Evolutionary conservation across 2,888 invertebrate species (phyloP), one percentile per base, ranked within the genome.

Genomic region (Smittia aterrima): DNA sequence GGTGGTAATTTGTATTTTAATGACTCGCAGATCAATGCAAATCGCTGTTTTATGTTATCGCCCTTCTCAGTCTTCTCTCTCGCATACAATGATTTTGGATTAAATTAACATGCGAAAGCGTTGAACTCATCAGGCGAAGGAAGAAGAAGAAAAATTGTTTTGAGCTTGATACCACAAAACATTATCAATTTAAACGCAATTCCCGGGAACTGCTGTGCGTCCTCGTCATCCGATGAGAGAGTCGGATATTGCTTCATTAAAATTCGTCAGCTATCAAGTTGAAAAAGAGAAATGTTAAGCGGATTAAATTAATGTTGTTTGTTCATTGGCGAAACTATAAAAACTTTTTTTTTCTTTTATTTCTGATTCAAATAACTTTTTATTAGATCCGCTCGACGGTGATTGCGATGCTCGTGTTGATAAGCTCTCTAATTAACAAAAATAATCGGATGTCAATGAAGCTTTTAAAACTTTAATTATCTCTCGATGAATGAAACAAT

Each of bases 1-100:
- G 54, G n/a, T n/a, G 27, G 53, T 41, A 53, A 70, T 70, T 70
- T 70, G 41, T 70, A 16, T 70, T 70, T 70, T 70, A 70, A 70
- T 70, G 54, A 70, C 25, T 41, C 18, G 27, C 70, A 27, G 24
- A 53, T 70, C 54, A 70, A 70, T 54, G 27, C 18, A 16, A 41
- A 22, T 20, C 58, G 9, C 47, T 67, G 9, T 40, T 24, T 47
- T 54, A 22, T 68, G 1, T 41, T 27, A n/a, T 38, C 40, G 20
- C 24, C 40, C 22, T 16, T 66, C 32, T 27, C n/a, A n/a, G n/a
- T n/a, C n/a, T n/a, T n/a, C n/a, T n/a, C n/a, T n/a, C n/a, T n/a
- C n/a, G 1, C 20, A 22, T 25, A 27, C 9, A n/a, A n/a, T n/a
- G n/a, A n/a, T n/a, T n/a, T n/a, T n/a, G n/a, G 13, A 66, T 32